Evolutionary conservation across 1,140 invertebrate genomes (phyloP).

Genomic region (Apis dorsata): DNA sequence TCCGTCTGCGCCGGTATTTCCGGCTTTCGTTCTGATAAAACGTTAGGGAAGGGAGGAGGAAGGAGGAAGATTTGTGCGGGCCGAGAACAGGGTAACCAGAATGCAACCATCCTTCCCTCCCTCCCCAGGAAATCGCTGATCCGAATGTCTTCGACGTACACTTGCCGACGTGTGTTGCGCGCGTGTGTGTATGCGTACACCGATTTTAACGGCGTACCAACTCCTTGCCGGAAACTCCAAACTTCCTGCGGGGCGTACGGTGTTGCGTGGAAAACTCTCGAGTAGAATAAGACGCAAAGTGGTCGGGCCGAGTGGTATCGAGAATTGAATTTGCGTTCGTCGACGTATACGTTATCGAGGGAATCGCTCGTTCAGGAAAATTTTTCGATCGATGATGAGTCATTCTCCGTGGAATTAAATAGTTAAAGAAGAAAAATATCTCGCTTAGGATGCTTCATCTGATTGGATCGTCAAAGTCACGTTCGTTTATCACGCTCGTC

Average conservation of each 20-base stretch:
- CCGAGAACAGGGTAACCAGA: constrained; percentile 28
- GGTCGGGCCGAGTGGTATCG: not conserved
- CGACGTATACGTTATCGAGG: too few species aligned
- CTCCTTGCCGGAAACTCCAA: not conserved
- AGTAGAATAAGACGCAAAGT: not conserved
- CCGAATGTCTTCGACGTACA: constrained; percentile 41
- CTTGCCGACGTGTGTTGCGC: not conserved
- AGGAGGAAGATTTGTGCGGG: constrained; percentile 18
- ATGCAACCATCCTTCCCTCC: constrained; percentile 2
- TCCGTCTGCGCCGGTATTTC: constrained; percentile 34
- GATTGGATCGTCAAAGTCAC: too few species aligned
- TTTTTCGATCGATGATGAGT: too few species aligned
- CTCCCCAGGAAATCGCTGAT: constrained; percentile 40
- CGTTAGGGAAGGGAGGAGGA: not conserved
- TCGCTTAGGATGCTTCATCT: fast-evolving
- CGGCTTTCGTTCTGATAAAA: constrained; percentile 38
- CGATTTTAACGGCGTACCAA: constrained; percentile 28
- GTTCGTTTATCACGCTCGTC: too few species aligned
- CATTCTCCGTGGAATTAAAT: too few species aligned
- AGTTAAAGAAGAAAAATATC: too few species aligned
- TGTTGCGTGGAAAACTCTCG: not conserved
- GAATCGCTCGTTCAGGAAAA: too few species aligned
- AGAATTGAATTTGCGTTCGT: too few species aligned
- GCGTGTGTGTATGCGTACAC: constrained; percentile 3
- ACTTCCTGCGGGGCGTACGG: too few species aligned